Conservation (phyloP, 2,797 vertebrate species). For the Novumbra hubbsi region DNA sequence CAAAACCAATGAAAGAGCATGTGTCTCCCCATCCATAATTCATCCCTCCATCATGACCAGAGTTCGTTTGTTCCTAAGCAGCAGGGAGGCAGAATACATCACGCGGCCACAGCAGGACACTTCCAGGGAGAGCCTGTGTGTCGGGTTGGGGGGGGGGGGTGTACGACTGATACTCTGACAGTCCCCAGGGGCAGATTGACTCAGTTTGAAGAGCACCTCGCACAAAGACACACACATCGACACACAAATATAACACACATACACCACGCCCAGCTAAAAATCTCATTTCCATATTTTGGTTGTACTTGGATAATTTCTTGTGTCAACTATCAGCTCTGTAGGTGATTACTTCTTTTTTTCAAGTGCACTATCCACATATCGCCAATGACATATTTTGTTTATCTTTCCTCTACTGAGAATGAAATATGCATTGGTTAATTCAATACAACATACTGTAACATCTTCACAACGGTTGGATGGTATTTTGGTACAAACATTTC, state of each 20-base stretch:
- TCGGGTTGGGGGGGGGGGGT: neutral
- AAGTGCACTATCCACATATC: no score
- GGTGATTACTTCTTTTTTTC: no score
- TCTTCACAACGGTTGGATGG: no score
- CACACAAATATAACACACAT: neutral
- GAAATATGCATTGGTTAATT: no score
- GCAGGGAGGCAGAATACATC: conserved; percentile 70
- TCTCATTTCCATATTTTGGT: no score
- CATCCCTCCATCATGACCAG: conserved; percentile 66
- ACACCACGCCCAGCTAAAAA: no score
- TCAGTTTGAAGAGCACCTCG: neutral
- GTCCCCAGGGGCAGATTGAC: neutral
- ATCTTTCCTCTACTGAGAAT: no score
- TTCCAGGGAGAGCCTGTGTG: conserved; percentile 38
- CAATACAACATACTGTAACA: no score
- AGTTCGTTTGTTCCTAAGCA: conserved; percentile 67
- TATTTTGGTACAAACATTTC: no score
- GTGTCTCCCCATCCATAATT: conserved; percentile 70
- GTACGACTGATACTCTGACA: neutral
- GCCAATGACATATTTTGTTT: no score
- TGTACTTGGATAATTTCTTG: no score
- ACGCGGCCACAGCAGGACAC: conserved; percentile 64
- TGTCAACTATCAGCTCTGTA: no score
- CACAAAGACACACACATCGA: conserved; percentile 23
- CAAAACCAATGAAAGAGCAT: conserved; percentile 65